A percentile compares a stretch with the other conserved stretches of the same genome.
Evolutionary conservation across 2,888 invertebrate species (phyloP).

Genomic region (Eupsilia transversa): DNA sequence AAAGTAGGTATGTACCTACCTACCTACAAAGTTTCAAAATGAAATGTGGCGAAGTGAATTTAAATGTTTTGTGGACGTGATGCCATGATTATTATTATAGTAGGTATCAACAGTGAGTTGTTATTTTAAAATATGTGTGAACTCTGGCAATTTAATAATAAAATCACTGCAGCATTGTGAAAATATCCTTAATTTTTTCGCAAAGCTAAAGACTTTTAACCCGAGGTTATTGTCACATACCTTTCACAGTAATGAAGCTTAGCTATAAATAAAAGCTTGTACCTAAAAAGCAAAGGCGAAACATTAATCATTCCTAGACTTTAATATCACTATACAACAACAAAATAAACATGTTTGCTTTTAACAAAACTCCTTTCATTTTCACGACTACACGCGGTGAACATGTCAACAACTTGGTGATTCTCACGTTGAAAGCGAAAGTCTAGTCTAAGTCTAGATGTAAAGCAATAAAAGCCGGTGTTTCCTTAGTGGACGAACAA

Average conservation of each 20-base stretch:
- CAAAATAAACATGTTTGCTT: background rate
- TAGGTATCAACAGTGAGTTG: too few relatives aligned
- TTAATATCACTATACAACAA: background rate
- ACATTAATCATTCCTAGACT: constrained; percentile 39
- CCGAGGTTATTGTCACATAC: constrained; percentile 5
- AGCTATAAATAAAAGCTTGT: background rate
- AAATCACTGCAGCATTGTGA: background rate
- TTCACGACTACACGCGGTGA: background rate
- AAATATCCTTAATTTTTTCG: background rate
- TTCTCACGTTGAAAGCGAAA: constrained; percentile 75
- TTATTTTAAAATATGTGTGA: too few relatives aligned
- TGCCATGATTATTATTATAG: too few relatives aligned
- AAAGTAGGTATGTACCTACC: too few relatives aligned
- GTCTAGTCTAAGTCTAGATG: constrained; percentile 67
- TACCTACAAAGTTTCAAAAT: background rate
- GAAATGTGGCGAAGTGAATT: too few relatives aligned
- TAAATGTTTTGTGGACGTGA: too few relatives aligned
- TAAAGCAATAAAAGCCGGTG: constrained; percentile 37
- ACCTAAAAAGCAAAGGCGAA: constrained; percentile 20
- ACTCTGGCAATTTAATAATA: background rate
- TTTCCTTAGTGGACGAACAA: constrained; percentile 64
- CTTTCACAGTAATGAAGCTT: background rate
- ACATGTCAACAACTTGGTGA: constrained; percentile 17
- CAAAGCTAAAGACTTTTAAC: background rate
- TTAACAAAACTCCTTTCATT: constrained; percentile 32